phyloP scores from a whole-genome alignment of 2,797 vertebrate genomes.

The Hippocampus kuda region DNA sequence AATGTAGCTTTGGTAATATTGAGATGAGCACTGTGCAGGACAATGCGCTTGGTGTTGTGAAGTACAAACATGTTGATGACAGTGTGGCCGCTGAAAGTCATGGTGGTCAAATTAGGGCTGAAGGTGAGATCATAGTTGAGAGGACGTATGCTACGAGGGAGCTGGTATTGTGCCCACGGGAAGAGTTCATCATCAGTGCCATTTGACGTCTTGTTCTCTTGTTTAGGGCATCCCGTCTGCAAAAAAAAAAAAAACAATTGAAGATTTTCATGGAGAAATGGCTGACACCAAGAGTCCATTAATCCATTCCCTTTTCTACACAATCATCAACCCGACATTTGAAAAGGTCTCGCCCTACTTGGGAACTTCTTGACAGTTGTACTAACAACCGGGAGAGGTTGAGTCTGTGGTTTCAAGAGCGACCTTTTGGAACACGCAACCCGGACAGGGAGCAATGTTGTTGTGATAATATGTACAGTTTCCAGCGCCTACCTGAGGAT shows the following conservation, averaged over 20 bases:
- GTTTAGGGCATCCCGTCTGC: slow-evolving; percentile 75
- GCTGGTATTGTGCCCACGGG: slow-evolving; percentile 79
- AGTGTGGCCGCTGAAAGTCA: slow-evolving; percentile 74
- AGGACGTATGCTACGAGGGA: slow-evolving; percentile 75
- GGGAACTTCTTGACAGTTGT: no score
- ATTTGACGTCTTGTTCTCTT: slow-evolving; percentile 50
- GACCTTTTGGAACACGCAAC: no score
- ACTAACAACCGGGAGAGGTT: no score
- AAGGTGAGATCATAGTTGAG: slow-evolving; percentile 77
- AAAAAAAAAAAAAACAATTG: slow-evolving; percentile 12
- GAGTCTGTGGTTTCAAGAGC: no score
- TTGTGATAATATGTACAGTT: no score
- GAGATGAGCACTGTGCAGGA: slow-evolving; percentile 80
- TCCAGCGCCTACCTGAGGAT: no score
- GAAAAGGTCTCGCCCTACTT: no score
- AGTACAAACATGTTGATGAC: slow-evolving; percentile 69
- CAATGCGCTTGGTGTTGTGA: slow-evolving; percentile 70
- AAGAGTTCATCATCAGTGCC: slow-evolving; percentile 76
- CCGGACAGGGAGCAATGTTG: no score
- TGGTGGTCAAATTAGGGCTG: slow-evolving; percentile 73
- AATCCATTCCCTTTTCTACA: neutral
- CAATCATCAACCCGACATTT: no score
- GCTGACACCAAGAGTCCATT: neutral
- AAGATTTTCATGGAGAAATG: neutral
- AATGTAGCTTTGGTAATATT: slow-evolving; percentile 76